Percentiles rank a stretch among this genome's conserved stretches.
Evolutionary conservation across 2,888 invertebrate genomes (phyloP).

Genomic region (Melipona bicolor): DNA sequence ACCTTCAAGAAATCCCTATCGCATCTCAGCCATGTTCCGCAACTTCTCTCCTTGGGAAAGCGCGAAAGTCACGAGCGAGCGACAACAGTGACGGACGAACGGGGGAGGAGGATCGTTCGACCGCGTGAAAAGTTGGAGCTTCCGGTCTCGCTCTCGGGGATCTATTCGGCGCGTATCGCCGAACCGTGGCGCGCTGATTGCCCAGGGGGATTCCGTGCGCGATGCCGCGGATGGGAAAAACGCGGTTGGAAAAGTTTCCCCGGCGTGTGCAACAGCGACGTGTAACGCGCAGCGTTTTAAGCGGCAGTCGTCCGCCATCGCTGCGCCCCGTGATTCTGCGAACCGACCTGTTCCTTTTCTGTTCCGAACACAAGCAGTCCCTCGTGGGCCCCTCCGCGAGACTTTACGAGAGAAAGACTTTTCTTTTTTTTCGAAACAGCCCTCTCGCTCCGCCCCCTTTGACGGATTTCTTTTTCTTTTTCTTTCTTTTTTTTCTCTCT

Average conservation of each 20-base stretch:
- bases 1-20: neutral
- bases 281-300: slow-evolving; percentile 48
- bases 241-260: slow-evolving; percentile 54
- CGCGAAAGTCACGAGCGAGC: neutral
- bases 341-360: neutral
- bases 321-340: slow-evolving; percentile 10
- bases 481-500: too few relatives aligned
- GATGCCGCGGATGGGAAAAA: slow-evolving; percentile 53
- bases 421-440: too few relatives aligned
- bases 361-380: slow-evolving; percentile 1
- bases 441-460: neutral
- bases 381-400: neutral
- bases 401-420: neutral
- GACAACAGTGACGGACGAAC: slow-evolving; percentile 32
- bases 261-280: slow-evolving; percentile 27
- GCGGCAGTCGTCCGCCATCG: neutral
- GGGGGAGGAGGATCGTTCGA: slow-evolving; percentile 7
- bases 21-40: too few relatives aligned
- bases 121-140: slow-evolving; percentile 41
- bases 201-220: slow-evolving; percentile 53
- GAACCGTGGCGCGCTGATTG: slow-evolving; percentile 60
- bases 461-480: neutral
- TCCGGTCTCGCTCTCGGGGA: slow-evolving; percentile 48
- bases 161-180: slow-evolving; percentile 57
- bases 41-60: neutral